phyloP scores from a whole-genome alignment of 1,140 invertebrate genomes.

The Phocides pigmalion region DNA sequence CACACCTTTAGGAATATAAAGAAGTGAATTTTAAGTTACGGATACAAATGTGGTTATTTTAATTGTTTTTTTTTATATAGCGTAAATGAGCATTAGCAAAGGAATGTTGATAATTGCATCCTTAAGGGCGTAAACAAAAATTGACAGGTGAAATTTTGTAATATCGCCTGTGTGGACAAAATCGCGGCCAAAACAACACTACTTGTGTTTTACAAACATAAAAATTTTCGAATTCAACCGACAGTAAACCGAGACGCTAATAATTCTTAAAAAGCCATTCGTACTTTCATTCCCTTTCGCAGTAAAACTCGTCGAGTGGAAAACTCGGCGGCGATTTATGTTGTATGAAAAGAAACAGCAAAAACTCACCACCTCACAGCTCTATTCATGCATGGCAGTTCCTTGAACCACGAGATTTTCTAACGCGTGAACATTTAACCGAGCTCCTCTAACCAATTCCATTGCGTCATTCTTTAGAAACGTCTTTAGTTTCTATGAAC shows the following conservation, averaged over 20 bases:
- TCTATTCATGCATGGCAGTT: slow-evolving; percentile 39
- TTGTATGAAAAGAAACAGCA: slow-evolving; percentile 43
- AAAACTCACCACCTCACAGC: slow-evolving; percentile 34
- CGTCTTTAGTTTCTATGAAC: not conserved
- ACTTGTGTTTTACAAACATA: too few relatives aligned
- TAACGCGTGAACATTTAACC: not conserved
- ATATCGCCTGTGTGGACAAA: too few relatives aligned
- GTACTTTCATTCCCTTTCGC: slow-evolving; percentile 40
- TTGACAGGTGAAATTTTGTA: too few relatives aligned
- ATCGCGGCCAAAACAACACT: too few relatives aligned
- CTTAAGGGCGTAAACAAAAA: too few relatives aligned
- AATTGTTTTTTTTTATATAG: too few relatives aligned
- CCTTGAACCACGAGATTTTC: not conserved
- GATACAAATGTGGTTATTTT: too few relatives aligned
- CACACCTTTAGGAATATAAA: too few relatives aligned
- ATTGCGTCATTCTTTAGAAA: not conserved
- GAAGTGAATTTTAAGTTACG: too few relatives aligned
- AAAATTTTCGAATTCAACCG: slow-evolving; percentile 40
- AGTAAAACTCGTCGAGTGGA: slow-evolving; percentile 42
- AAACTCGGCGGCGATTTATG: slow-evolving; percentile 48
- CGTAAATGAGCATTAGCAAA: too few relatives aligned
- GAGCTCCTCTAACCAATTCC: not conserved
- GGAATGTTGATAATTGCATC: too few relatives aligned
- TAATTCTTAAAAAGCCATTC: slow-evolving; percentile 49
- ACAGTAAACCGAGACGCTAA: slow-evolving; percentile 41